phyloP scores from a whole-genome alignment of 2,797 vertebrate genomes.

The Euphonia xanthogaster region DNA sequence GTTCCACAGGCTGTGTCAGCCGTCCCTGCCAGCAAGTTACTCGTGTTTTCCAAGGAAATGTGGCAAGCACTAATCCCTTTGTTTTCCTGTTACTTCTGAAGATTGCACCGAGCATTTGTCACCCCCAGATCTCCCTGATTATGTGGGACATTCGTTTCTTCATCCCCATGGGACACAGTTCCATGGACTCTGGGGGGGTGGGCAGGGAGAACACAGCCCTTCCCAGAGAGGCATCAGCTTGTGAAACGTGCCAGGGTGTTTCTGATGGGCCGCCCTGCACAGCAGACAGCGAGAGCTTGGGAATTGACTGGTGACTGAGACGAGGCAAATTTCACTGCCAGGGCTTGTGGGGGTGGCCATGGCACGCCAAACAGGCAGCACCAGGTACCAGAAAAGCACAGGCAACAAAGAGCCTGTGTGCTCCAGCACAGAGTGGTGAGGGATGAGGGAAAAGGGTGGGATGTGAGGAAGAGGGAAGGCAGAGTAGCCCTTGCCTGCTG shows the following conservation, averaged over 20 bases:
- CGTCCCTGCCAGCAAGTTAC: fast-evolving
- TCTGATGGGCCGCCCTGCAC: background rate
- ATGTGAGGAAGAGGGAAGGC: background rate
- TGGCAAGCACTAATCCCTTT: background rate
- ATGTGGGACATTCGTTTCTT: fast-evolving
- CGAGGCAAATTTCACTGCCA: background rate
- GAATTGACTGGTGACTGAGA: background rate
- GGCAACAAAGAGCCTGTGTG: background rate
- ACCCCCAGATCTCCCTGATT: background rate
- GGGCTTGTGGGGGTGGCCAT: background rate
- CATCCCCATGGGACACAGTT: background rate
- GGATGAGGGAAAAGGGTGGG: background rate
- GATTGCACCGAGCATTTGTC: background rate
- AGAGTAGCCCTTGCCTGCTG: background rate
- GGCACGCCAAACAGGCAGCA: background rate
- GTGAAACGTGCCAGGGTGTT: background rate
- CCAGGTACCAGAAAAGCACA: background rate
- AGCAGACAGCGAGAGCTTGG: fast-evolving
- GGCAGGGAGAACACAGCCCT: background rate
- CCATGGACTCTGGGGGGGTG: fast-evolving
- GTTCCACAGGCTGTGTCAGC: background rate
- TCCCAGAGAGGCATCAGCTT: background rate
- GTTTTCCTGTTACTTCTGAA: background rate
- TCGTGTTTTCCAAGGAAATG: background rate
- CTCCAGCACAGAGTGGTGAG: background rate